phyloP scores from a whole-genome alignment of 2,888 invertebrate species.

The Nomada hirtipes region DNA sequence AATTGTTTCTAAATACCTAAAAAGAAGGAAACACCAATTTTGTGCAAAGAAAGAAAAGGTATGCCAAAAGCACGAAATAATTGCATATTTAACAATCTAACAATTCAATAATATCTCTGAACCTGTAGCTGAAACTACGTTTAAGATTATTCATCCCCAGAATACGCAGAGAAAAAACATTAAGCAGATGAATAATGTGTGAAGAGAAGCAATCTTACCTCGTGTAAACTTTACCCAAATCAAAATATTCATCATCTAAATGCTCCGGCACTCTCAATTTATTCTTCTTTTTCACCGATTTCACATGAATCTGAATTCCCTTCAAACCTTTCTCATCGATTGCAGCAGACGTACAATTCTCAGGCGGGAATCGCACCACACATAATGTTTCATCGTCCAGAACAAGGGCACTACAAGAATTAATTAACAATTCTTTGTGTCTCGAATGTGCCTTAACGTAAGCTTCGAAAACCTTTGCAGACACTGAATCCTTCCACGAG shows the following conservation, averaged over 20 bases:
- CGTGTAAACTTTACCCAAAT: conserved; percentile 23
- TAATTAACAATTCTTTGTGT: conserved; percentile 86
- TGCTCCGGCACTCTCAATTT: conserved; percentile 5
- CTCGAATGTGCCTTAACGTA: conserved; percentile 84
- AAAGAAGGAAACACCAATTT: background rate
- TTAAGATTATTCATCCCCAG: background rate
- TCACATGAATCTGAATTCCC: conserved; percentile 5
- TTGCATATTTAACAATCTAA: too few species aligned
- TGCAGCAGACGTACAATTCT: conserved; percentile 65
- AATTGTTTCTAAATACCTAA: conserved; percentile 57
- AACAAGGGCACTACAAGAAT: conserved; percentile 85
- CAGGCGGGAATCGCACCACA: conserved; percentile 70
- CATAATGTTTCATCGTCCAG: conserved; percentile 61
- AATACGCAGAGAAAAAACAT: too few species aligned
- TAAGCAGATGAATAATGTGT: background rate
- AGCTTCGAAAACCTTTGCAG: conserved; percentile 74
- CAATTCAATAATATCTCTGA: background rate
- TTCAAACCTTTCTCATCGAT: conserved; percentile 64
- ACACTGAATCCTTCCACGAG: conserved; percentile 72
- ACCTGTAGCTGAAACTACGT: background rate
- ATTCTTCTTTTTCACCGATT: background rate
- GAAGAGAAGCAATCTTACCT: conserved; percentile 36
- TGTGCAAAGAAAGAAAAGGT: background rate
- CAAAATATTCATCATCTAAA: background rate
- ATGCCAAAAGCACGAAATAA: too few species aligned